A percentile compares a stretch with the other conserved stretches of the same genome.
Evolutionary conservation across 2,888 invertebrate species (phyloP).

Genomic region (Athalia rosae): DNA sequence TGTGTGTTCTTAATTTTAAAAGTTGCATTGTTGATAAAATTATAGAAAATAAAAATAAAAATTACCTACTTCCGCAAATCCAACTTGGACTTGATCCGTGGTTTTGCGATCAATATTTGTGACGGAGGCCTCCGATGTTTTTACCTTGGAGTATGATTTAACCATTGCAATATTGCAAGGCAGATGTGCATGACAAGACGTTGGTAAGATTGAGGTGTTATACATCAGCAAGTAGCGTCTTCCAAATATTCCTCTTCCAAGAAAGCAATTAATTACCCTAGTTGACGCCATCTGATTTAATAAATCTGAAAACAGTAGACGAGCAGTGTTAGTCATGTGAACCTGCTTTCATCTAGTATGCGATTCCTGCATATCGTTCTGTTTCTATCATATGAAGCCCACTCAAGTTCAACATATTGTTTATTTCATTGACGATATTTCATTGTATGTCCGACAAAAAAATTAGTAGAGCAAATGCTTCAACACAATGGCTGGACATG

Average conservation of each 20-base stretch:
- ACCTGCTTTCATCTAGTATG: no score
- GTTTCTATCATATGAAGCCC: no score
- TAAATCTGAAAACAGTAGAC: not conserved
- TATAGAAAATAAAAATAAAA: constrained; percentile 53
- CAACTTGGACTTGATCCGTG: constrained; percentile 60
- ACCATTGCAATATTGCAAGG: constrained; percentile 48
- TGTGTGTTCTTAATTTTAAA: no score
- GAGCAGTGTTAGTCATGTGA: not conserved
- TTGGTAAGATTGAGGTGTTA: constrained; percentile 46
- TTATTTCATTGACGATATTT: no score
- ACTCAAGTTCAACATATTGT: no score
- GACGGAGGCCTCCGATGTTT: constrained; percentile 50
- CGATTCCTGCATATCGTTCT: no score
- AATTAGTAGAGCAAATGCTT: no score
- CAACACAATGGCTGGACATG: no score
- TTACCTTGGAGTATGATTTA: constrained; percentile 56
- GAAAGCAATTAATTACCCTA: constrained; percentile 58
- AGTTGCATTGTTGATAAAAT: no score
- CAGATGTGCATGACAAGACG: constrained; percentile 48
- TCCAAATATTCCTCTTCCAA: constrained; percentile 51
- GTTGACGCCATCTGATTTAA: constrained; percentile 60
- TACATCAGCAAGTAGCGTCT: constrained; percentile 49
- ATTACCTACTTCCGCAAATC: constrained; percentile 68
- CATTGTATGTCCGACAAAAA: no score
- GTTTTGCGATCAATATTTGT: constrained; percentile 54